Conservation (phyloP, 2,113 vertebrate genomes). For the Calidris pugnax region DNA sequence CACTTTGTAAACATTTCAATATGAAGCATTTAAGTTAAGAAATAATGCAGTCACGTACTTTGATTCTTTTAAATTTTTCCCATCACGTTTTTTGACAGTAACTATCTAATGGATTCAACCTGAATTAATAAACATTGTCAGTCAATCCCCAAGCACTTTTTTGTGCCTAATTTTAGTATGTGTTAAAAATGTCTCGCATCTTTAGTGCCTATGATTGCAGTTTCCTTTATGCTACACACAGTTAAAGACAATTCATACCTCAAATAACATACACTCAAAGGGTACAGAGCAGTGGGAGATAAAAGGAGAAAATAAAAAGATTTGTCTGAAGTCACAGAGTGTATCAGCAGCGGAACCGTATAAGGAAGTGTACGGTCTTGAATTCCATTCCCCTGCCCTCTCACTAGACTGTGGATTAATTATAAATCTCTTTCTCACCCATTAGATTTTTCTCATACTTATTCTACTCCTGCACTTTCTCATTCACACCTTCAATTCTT, state of each 20-base stretch:
- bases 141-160: conserved; percentile 37
- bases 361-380: not conserved
- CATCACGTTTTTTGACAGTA: conserved; percentile 15
- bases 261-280: not conserved
- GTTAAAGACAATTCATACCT: conserved; percentile 21
- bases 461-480: conserved; percentile 11
- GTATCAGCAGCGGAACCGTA: not conserved
- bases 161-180: conserved; percentile 30
- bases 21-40: not conserved
- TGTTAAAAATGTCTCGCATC: conserved; percentile 22
- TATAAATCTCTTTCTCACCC: conserved; percentile 38
- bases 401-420: not conserved
- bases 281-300: not conserved
- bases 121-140: conserved; percentile 57
- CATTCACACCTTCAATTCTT: conserved; percentile 33
- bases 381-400: not conserved
- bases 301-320: not conserved
- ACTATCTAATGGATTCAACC: not conserved
- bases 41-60: not conserved
- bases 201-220: not conserved
- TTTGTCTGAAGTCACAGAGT: not conserved
- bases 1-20: not conserved
- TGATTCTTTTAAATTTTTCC: not conserved
- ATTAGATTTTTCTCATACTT: not conserved
- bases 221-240: not conserved